Percentiles rank a stretch among this genome's conserved stretches.
Conservation (phyloP, 2,797 vertebrate genomes). For the Alauda arvensis region DNA sequence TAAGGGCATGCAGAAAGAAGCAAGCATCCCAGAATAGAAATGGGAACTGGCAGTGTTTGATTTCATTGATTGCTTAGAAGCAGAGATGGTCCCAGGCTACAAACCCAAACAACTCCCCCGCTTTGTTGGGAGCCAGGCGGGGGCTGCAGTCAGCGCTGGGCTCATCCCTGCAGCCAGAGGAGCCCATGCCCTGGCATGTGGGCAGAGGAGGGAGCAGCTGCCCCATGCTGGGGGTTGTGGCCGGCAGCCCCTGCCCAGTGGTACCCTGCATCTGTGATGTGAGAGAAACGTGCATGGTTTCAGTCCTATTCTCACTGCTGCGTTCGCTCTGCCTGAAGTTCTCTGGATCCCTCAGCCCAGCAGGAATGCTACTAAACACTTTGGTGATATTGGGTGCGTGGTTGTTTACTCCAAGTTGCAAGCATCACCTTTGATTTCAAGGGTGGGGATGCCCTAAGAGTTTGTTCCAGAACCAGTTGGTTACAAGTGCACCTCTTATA, state of each 20-base stretch:
- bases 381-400: conserved; percentile 37
- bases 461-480: conserved; percentile 87
- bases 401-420: conserved; percentile 49
- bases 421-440: conserved; percentile 64
- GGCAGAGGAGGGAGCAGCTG: not conserved
- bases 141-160: not conserved
- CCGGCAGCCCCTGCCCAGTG: not conserved
- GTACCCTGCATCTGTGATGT: not conserved
- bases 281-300: not conserved
- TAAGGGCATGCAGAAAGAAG: conserved; percentile 31
- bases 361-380: conserved; percentile 48
- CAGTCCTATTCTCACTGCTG: not conserved
- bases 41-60: conserved; percentile 42
- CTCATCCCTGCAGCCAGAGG: not conserved
- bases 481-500: conserved; percentile 93
- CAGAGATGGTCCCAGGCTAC: not conserved
- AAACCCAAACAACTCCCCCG: not conserved
- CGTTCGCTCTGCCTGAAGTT: conserved; percentile 26
- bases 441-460: conserved; percentile 59
- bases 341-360: conserved; percentile 47
- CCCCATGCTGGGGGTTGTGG: not conserved
- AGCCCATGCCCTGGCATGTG: not conserved
- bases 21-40: conserved; percentile 20
- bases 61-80: conserved; percentile 30
- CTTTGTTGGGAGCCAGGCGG: not conserved